These are phyloP conservation scores for Pseudocheirus occidentalis DNA, from an alignment of 2,797 vertebrate species.

Conservation along the genomic window DNA sequence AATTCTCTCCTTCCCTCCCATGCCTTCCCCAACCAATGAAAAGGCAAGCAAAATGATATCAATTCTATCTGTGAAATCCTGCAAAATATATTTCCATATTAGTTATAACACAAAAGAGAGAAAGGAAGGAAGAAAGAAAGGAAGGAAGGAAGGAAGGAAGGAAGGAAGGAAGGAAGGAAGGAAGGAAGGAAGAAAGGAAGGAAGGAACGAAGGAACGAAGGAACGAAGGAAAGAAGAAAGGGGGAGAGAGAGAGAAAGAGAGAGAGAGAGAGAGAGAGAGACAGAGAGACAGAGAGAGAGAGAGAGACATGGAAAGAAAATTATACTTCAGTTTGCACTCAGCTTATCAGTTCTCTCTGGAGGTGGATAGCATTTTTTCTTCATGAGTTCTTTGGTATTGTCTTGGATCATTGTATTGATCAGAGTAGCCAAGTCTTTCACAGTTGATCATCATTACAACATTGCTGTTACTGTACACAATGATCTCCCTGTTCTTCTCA, in stretches of 20 bases:
- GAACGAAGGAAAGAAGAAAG: too few species aligned
- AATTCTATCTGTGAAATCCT: not conserved
- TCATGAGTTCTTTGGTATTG: not conserved
- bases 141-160: too few species aligned
- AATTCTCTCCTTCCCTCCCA: not conserved
- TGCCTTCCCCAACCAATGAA: not conserved
- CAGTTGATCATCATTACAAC: not conserved
- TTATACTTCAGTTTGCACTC: not conserved
- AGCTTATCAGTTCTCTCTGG: not conserved
- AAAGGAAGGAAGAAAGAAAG: not conserved
- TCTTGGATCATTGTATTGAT: not conserved
- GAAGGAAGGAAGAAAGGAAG: not conserved
- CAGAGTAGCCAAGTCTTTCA: not conserved
- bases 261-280: not conserved
- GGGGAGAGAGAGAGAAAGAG: too few species aligned
- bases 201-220: too few species aligned
- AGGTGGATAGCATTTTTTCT: not conserved
- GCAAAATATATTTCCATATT: not conserved
- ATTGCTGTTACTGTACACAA: not conserved
- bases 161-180: not conserved
- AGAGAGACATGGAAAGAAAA: not conserved
- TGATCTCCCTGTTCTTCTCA: not conserved
- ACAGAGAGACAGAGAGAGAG: too few species aligned
- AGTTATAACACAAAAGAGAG: not conserved
- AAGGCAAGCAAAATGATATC: not conserved